Conservation (phyloP, 1,140 invertebrate species). For the Onthophagus taurus region DNA sequence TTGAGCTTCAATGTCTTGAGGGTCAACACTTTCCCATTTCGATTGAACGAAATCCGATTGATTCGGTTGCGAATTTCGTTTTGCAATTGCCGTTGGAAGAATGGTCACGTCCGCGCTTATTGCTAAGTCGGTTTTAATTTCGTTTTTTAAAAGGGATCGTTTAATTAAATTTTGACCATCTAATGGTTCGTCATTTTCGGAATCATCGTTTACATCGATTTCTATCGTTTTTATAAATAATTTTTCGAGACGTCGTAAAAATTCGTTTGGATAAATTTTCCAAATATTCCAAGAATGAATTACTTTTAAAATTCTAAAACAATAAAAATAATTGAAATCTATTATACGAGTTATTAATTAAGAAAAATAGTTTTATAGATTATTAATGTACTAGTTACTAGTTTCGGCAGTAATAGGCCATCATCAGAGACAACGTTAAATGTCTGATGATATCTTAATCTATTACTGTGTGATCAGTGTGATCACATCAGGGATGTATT, state of each 20-base stretch:
- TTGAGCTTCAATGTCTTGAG: slow-evolving; percentile 69
- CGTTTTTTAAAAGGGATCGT: slow-evolving; percentile 19
- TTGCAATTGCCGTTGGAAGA: slow-evolving; percentile 13
- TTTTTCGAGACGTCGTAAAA: slow-evolving; percentile 80
- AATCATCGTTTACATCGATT: slow-evolving; percentile 21
- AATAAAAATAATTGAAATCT: too few relatives aligned
- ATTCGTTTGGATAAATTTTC: slow-evolving; percentile 89
- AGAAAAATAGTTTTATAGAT: too few relatives aligned
- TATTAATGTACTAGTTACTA: too few relatives aligned
- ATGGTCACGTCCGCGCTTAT: slow-evolving; percentile 5
- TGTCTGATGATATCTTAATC: too few relatives aligned
- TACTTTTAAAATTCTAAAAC: slow-evolving; percentile 80
- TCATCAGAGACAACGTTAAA: too few relatives aligned
- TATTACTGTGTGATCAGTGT: too few relatives aligned
- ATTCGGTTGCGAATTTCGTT: slow-evolving; percentile 14
- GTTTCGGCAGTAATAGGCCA: too few relatives aligned
- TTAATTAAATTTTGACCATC: slow-evolving; percentile 34
- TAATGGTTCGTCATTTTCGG: slow-evolving; percentile 27
- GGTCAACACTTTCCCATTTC: slow-evolving; percentile 90
- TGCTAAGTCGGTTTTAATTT: background rate
- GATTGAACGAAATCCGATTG: slow-evolving; percentile 67
- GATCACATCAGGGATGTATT: too few relatives aligned
- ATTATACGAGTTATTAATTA: too few relatives aligned
- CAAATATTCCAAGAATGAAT: slow-evolving; percentile 96
- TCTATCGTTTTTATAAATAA: slow-evolving; percentile 54